Conservation (phyloP, 92 coral and sea anemone genomes). For the Hydrozoanthus gracilis region DNA sequence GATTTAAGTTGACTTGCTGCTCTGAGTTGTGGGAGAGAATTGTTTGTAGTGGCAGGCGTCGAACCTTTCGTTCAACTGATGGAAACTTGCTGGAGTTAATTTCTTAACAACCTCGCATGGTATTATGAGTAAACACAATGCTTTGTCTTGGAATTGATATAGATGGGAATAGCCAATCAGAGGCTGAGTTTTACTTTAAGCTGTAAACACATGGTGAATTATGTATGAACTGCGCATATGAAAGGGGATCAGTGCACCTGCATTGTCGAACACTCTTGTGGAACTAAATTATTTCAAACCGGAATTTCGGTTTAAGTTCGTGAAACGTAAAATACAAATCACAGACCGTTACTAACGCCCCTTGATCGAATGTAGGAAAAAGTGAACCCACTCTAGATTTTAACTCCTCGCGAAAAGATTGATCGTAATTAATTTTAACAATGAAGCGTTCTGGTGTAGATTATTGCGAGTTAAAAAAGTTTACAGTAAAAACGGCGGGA, state of each 20-base stretch:
- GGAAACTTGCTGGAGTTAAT: conserved; percentile 75
- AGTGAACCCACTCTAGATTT: background rate
- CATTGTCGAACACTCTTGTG: background rate
- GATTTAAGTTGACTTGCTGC: background rate
- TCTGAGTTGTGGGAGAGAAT: background rate
- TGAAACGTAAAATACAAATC: background rate
- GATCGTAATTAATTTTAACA: conserved; percentile 29
- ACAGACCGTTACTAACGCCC: background rate
- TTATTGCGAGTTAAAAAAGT: conserved; percentile 29
- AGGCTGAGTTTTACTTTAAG: conserved; percentile 63
- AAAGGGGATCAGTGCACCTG: conserved; percentile 51
- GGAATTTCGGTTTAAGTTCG: background rate
- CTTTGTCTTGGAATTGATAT: conserved; percentile 89
- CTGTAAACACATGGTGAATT: conserved; percentile 91
- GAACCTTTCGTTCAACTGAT: conserved; percentile 34
- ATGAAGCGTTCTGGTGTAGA: conserved; percentile 24
- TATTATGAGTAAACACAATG: conserved; percentile 68
- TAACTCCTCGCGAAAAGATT: conserved; percentile 7
- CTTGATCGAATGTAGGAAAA: background rate
- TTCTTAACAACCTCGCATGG: conserved; percentile 90
- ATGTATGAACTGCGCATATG: conserved; percentile 98
- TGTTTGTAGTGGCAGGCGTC: background rate
- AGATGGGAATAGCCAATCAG: conserved; percentile 72
- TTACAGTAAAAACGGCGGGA: conserved; percentile 30
- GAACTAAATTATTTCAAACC: background rate